Base-by-base conservation (phyloP, 2,113 vertebrate species). In the Pelvicachromis taeniatus region DNA sequence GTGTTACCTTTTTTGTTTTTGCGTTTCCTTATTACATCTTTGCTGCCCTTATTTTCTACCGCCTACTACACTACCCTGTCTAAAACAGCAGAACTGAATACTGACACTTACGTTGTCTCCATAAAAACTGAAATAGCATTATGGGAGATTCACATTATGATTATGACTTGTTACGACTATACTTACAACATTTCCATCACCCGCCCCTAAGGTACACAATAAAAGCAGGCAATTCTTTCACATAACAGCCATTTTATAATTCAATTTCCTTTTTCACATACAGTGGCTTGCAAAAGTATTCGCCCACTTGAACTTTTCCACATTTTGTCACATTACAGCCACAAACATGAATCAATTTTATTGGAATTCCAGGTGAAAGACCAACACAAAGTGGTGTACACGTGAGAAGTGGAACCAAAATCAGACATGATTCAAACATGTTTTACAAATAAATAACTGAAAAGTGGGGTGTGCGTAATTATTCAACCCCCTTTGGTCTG, bases 231-330 rank as follows among this genome's bases (percentile, higher is more conserved):
- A 2, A 85, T 81, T 85, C 80, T 78, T 85, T 82, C 73, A 77
- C 75, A 88, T 82, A 63, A 89, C 40, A 73, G 88, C 21, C 16
- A 11, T 84, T 93, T 92, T 88, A 88, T 75, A 93, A 89, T 89
- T 93, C 84, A 84, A 90, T 93, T 94, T 91, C 50, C 86, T 93
- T 93, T 88, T 93, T 92, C 82, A 26, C 83, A 82, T 82, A 89
- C 26, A n/a, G n/a, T n/a, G n/a, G n/a, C n/a, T n/a, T n/a, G n/a
- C n/a, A n/a, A n/a, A n/a, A n/a, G n/a, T n/a, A n/a, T n/a, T n/a
- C n/a, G n/a, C n/a, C n/a, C n/a, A n/a, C n/a, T n/a, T n/a, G n/a
- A n/a, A n/a, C n/a, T n/a, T n/a, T n/a, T n/a, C n/a, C n/a, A n/a
- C n/a, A n/a, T n/a, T n/a, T n/a, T n/a, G n/a, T n/a, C n/a, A n/a